Conservation (phyloP, 1,140 invertebrate species). For the Caenorhabditis tropicalis region DNA sequence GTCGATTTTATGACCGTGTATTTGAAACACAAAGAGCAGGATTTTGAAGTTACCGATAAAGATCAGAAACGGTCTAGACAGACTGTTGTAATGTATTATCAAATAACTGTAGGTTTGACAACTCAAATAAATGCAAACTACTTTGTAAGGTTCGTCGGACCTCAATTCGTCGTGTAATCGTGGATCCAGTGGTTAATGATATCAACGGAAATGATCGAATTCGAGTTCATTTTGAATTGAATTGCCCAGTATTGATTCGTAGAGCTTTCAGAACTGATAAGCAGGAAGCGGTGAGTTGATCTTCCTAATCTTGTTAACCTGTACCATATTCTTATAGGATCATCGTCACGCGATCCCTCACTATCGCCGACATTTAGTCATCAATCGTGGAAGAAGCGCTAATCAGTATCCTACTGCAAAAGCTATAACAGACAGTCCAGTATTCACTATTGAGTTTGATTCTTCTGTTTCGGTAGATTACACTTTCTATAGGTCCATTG, state of each 20-base stretch:
- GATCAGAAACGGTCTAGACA: background rate
- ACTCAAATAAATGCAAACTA: no score
- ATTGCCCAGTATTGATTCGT: slow-evolving; percentile 32
- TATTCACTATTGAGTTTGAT: slow-evolving; percentile 39
- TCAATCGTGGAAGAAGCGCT: slow-evolving; percentile 19
- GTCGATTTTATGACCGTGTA: slow-evolving; percentile 16
- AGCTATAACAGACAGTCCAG: slow-evolving; percentile 24
- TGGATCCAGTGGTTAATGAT: slow-evolving; percentile 26
- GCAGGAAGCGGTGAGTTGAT: no score
- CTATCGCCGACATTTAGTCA: background rate
- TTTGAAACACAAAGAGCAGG: background rate
- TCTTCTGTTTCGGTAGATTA: background rate
- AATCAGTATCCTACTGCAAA: slow-evolving; percentile 4
- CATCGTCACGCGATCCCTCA: background rate
- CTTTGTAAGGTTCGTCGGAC: background rate
- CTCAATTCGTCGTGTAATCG: slow-evolving; percentile 27
- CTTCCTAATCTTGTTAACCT: no score
- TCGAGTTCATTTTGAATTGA: slow-evolving; percentile 45
- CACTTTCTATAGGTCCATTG: background rate
- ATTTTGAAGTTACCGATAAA: background rate
- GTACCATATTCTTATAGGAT: no score
- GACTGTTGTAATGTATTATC: slow-evolving; percentile 17
- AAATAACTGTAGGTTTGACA: background rate
- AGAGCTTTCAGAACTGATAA: background rate
- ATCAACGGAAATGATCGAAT: background rate